Evolutionary conservation across 2,888 invertebrate genomes (phyloP), one percentile per base, ranked within the genome.

Genomic region (Tenthredo mesomela): DNA sequence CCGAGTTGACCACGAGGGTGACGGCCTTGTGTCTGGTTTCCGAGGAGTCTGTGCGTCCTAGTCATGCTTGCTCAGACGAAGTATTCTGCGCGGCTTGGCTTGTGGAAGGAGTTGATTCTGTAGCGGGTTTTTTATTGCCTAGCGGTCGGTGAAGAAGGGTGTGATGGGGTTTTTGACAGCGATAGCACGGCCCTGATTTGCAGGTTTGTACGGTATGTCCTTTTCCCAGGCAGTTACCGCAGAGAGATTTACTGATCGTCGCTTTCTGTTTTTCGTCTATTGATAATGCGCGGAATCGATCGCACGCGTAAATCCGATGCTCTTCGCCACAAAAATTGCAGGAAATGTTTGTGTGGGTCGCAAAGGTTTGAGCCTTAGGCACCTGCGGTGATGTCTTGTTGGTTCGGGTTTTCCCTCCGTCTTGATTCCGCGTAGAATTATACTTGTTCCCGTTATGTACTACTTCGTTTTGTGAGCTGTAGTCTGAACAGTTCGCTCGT

Each of bases 401-500:
- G 21, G 12, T 47, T 12, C 21, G 21, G 33, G 2, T 54, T 15
- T 75, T 43, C 1, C 15, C 18, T 43, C 50, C 25, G 1, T 25
- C 75, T 29, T 29, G 29, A 21, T 25, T 47, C 3, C 25, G n/a
- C 5, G 47, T 4, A 3, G 25, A 10, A 37, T 47, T 40, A 2
- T 29, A 2, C 18, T 75, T 50, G 29, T 9, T 21, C 2, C 25
- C 43, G 47, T 43, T 50, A 0, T 50, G 33, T 10, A 50, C 25
- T 10, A 50, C 25, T 15, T n/a, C 75, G 25, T 9, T 10, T 10
- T n/a, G 75, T 1, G 43, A 4, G 2, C 29, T 25, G 12, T 50
- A 75, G 12, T 75, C 75, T 1, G 50, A 43, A n/a, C 85, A 84
- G 15, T 15, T 82, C 4, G 84, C 84, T 25, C 85, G 21, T 67